Evolutionary conservation across 2,797 vertebrate genomes (phyloP).

Genomic region (Euthynnus affinis): DNA sequence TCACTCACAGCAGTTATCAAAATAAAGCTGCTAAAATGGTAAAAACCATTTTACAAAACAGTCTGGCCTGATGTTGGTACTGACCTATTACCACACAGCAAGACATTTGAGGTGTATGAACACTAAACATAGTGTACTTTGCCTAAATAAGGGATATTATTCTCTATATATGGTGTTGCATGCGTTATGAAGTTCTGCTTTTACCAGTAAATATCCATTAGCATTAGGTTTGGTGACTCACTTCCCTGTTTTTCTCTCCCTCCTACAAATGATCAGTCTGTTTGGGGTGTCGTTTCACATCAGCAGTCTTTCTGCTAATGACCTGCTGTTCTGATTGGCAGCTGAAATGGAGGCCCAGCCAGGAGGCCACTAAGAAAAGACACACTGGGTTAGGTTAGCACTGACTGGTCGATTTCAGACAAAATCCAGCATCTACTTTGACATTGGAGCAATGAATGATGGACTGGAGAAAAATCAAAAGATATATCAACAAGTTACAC

Average conservation of each 20-base stretch:
- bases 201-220: constrained; percentile 7
- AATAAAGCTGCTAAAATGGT: not conserved
- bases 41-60: too few species aligned
- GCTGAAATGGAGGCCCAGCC: constrained; percentile 15
- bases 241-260: not conserved
- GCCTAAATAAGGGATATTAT: not conserved
- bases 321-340: constrained; percentile 53
- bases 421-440: not conserved
- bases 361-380: constrained; percentile 5
- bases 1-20: not conserved
- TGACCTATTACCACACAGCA: not conserved
- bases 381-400: not conserved
- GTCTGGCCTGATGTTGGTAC: too few species aligned
- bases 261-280: constrained; percentile 14
- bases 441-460: not conserved
- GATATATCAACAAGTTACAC: too few species aligned
- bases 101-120: not conserved
- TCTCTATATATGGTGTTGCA: not conserved
- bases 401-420: not conserved
- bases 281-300: constrained; percentile 33
- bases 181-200: not conserved
- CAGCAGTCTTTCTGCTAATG: constrained; percentile 47
- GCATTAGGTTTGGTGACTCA: constrained; percentile 5
- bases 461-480: not conserved
- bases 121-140: not conserved